phyloP scores from a whole-genome alignment of 2,113 vertebrate genomes.

The Oenanthe oenanthe region DNA sequence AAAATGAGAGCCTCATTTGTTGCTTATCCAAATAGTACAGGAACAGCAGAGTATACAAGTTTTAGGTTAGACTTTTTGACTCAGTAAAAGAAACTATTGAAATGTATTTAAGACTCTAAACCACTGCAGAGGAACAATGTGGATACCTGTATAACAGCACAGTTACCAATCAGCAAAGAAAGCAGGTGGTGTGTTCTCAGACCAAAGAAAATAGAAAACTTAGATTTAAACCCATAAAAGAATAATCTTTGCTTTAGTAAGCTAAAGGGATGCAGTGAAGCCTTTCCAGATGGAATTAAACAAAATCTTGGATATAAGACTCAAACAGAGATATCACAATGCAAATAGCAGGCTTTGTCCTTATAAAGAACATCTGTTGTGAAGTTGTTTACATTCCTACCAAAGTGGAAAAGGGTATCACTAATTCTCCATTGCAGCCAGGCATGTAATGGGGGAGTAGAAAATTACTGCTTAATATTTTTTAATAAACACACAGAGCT shows the following conservation, averaged over 20 bases:
- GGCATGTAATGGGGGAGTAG: neutral
- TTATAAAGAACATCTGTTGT: slow-evolving; percentile 60
- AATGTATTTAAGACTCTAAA: neutral
- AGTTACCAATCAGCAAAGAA: neutral
- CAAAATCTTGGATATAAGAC: slow-evolving; percentile 42
- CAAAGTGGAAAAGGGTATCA: neutral
- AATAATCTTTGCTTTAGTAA: slow-evolving; percentile 32
- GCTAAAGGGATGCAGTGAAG: neutral
- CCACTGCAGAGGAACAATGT: neutral
- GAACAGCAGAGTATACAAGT: neutral
- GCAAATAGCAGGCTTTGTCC: slow-evolving; percentile 37
- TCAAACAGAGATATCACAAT: slow-evolving; percentile 5
- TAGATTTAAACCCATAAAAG: neutral
- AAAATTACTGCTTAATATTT: neutral
- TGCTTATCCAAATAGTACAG: neutral
- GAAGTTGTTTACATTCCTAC: slow-evolving; percentile 55
- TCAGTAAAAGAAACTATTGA: neutral
- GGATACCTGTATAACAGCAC: neutral
- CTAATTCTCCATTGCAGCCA: slow-evolving; percentile 1
- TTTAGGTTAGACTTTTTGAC: neutral
- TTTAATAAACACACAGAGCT: neutral
- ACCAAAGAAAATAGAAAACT: neutral
- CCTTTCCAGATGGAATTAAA: slow-evolving; percentile 60
- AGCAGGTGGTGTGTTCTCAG: neutral
- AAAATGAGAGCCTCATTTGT: neutral